Evolutionary conservation across 2,888 invertebrate species (phyloP).

Genomic region (Melanargia galathea): DNA sequence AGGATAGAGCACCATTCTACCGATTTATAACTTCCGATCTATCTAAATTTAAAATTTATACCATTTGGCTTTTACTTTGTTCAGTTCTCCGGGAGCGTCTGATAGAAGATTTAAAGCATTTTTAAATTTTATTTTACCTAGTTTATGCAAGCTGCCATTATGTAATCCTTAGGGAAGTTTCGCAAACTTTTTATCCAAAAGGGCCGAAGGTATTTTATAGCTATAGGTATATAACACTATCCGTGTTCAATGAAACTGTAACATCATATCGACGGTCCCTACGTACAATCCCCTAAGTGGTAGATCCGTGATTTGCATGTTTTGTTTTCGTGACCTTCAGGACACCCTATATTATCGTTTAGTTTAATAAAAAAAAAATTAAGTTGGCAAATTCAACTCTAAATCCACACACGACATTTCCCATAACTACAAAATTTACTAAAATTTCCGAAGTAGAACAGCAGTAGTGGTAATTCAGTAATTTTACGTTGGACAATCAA

Average conservation of each 20-base stretch:
- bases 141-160: neutral
- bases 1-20: conserved; percentile 44
- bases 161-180: conserved; percentile 10
- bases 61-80: conserved; percentile 15
- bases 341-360: too few species aligned
- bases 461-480: too few species aligned
- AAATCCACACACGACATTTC: too few species aligned
- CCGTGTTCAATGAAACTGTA: conserved; percentile 34
- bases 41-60: conserved; percentile 28
- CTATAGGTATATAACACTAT: conserved; percentile 1
- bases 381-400: too few species aligned
- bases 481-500: too few species aligned
- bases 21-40: conserved; percentile 57
- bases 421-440: too few species aligned
- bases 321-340: too few species aligned
- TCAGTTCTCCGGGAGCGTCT: neutral
- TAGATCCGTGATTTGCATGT: too few species aligned
- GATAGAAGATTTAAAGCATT: neutral
- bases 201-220: neutral
- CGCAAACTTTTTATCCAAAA: conserved; percentile 9
- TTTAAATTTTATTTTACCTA: conserved; percentile 1
- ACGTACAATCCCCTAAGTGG: too few species aligned
- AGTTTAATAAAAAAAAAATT: too few species aligned
- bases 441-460: too few species aligned
- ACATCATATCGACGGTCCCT: too few species aligned